Conservation (phyloP, 2,113 vertebrate genomes). For the Paradoxurus hermaphroditus region DNA sequence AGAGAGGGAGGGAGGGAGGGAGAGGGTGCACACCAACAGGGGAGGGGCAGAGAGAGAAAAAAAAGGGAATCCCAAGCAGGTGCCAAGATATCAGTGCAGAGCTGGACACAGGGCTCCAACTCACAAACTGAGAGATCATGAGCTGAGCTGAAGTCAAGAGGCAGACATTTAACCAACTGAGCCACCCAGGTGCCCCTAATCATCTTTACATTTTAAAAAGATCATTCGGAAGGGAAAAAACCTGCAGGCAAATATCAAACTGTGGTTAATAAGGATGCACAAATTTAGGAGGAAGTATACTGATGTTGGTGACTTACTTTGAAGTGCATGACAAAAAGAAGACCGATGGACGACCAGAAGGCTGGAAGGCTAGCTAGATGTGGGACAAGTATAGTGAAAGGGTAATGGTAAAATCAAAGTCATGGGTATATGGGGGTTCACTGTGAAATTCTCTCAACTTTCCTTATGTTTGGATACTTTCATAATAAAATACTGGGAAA, state of each 20-base stretch:
- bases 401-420: background rate
- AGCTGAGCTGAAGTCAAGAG: too few relatives aligned
- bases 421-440: too few relatives aligned
- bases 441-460: background rate
- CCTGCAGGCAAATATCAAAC: background rate
- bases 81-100: too few relatives aligned
- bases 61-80: too few relatives aligned
- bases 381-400: background rate
- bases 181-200: too few relatives aligned
- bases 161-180: too few relatives aligned
- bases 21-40: too few relatives aligned
- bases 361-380: background rate
- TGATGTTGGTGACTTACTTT: background rate
- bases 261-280: background rate
- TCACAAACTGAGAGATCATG: too few relatives aligned
- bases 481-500: background rate
- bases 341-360: background rate
- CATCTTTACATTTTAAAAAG: constrained; percentile 4
- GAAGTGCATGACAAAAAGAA: background rate
- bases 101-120: too few relatives aligned
- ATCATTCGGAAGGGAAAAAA: background rate
- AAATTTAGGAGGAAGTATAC: background rate
- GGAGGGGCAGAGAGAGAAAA: too few relatives aligned
- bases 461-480: background rate
- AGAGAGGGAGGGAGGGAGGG: too few relatives aligned